A percentile compares a stretch with the other conserved stretches of the same genome.
Conservation (phyloP, 2,797 vertebrate species). For the Chloroceryle inda region DNA sequence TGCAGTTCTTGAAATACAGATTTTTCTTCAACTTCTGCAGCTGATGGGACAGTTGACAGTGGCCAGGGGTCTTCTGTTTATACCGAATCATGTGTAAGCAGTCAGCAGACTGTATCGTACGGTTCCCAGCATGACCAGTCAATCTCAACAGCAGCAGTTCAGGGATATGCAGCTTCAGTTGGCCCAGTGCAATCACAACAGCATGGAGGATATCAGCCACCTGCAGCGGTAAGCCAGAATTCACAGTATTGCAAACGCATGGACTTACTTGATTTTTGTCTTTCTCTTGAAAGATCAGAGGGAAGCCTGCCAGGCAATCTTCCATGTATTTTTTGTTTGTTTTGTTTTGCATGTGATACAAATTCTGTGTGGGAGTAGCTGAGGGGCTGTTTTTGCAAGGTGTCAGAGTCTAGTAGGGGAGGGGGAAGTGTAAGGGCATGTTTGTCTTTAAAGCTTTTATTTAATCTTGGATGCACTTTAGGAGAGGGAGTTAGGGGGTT, state of each 20-base stretch:
- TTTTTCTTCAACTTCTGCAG: constrained; percentile 75
- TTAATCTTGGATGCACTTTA: background rate
- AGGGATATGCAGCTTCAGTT: constrained; percentile 81
- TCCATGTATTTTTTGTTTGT: accelerated
- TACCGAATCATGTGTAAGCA: constrained; percentile 88
- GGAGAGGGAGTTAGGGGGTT: background rate
- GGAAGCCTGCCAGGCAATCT: background rate
- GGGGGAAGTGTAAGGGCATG: background rate
- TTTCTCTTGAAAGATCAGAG: background rate
- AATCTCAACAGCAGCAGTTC: constrained; percentile 75
- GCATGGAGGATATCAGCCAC: constrained; percentile 81
- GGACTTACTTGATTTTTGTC: background rate
- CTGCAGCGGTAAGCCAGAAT: constrained; percentile 88
- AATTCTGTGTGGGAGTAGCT: background rate
- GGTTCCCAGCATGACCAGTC: constrained; percentile 87
- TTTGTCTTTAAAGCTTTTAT: background rate
- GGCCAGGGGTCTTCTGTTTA: constrained; percentile 93
- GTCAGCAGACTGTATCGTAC: constrained; percentile 90
- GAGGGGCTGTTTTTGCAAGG: background rate
- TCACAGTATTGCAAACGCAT: background rate
- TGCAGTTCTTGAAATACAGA: background rate
- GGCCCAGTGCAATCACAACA: constrained; percentile 78
- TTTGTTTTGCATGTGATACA: background rate
- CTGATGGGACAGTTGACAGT: constrained; percentile 90
- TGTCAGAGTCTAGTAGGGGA: background rate